These are phyloP conservation scores for Campoletis sonorensis DNA, from an alignment of 1,140 invertebrate species.

Conservation along the genomic window DNA sequence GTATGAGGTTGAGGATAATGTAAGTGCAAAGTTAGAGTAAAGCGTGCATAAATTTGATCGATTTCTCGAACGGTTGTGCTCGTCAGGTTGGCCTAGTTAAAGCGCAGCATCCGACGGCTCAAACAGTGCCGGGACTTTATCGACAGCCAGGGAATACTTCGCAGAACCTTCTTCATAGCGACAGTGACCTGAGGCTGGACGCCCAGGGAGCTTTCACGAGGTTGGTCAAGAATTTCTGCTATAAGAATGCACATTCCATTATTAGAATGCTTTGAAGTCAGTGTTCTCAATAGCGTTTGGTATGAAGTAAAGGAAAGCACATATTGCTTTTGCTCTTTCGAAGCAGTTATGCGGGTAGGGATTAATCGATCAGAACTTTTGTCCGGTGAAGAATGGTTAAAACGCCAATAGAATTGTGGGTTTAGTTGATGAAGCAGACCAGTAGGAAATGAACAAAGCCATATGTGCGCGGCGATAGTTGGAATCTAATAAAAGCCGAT, in stretches of 20 bases:
- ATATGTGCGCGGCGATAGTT: too few species aligned
- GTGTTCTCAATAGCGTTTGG: too few species aligned
- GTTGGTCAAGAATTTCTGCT: conserved; percentile 49
- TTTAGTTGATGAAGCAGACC: too few species aligned
- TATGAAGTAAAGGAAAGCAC: too few species aligned
- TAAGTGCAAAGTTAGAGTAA: background rate
- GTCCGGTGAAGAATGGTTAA: too few species aligned
- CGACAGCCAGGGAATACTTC: conserved; percentile 67
- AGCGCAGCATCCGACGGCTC: conserved; percentile 73
- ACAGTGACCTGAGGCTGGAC: conserved; percentile 72
- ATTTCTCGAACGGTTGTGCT: conserved; percentile 34
- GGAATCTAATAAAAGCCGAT: too few species aligned
- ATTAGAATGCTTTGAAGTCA: background rate
- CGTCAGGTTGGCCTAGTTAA: conserved; percentile 73
- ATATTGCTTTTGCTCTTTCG: too few species aligned
- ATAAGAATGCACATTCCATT: background rate
- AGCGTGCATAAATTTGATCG: conserved; percentile 7
- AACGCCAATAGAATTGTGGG: too few species aligned
- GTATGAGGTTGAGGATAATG: background rate
- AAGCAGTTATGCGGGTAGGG: too few species aligned
- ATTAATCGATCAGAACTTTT: too few species aligned
- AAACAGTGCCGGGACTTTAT: conserved; percentile 70
- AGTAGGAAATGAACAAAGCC: too few species aligned
- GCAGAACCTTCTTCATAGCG: conserved; percentile 72
- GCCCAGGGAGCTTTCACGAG: conserved; percentile 74